Base-by-base conservation (phyloP, 2,888 invertebrate genomes). In the Rhynchonema sp. region DNA sequence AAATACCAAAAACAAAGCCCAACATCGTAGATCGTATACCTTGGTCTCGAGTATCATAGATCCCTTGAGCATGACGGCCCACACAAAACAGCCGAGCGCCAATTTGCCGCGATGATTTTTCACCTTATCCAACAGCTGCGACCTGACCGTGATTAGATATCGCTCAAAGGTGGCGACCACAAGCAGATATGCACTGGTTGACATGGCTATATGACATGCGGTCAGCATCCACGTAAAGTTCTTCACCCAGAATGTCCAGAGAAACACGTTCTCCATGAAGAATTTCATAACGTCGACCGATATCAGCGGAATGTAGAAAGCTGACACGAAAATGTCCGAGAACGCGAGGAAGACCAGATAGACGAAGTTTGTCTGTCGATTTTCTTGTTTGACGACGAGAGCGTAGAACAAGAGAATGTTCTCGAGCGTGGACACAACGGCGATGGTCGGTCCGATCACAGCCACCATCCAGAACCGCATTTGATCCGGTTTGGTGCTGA, bases 321-420 rank as follows among this genome's bases (percentile, higher is more conserved):
- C 69, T n/a, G 68, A 69, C 13, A 71, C 59, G 62, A 69, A 69
- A 1, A 66, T 65, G 62, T 71, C 71, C 25, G 68, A 65, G 0
- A 68, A 56, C 0, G 71, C 66, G 27, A 71, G 62, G 46, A 68
- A 65, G 38, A 65, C 64, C 54, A 71, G 64, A 57, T 70, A 71
- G 22, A 70, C 54, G 30, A 70, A 62, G 58, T 71, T 69, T 25
- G 66, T 66, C 52, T 62, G 61, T 13, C 68, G 63, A 59, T 70
- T 67, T 52, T 66, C 64, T 23, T 61, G 62, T 54, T 66, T 67
- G 22, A 63, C 56, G 28, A 63, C 59, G 26, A 71, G 62, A 1
- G 71, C 64, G 23, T 63, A 46, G 62, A 70, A 68, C 28, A 71
- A 64, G 55, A 71, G 67, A n/a, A 64, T 61, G 62, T 71, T 71